Evolutionary conservation across 2,797 vertebrate species (phyloP).

Genomic region (Amniataba percoides): DNA sequence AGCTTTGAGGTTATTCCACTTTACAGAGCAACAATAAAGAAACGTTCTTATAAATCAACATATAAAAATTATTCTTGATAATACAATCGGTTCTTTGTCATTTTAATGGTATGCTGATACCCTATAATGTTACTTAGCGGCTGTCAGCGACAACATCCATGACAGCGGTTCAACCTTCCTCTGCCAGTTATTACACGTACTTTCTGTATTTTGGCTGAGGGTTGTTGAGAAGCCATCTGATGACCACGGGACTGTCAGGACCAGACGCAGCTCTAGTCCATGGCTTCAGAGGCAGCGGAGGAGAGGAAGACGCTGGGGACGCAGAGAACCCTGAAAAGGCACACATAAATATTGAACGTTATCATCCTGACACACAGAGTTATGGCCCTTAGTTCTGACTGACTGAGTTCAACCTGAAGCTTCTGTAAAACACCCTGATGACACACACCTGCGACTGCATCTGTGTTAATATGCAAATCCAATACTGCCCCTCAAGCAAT

Average conservation of each 20-base stretch:
- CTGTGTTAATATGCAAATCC: slow-evolving; percentile 15
- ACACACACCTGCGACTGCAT: slow-evolving; percentile 19
- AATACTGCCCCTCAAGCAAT: neutral
- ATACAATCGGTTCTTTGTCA: neutral
- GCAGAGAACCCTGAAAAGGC: slow-evolving; percentile 68
- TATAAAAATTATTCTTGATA: no score
- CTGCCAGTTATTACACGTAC: slow-evolving; percentile 66
- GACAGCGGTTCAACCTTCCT: neutral
- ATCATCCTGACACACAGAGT: slow-evolving; percentile 11
- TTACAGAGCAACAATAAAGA: no score
- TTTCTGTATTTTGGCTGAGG: slow-evolving; percentile 79
- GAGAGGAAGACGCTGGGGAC: slow-evolving; percentile 66
- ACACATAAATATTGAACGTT: slow-evolving; percentile 1
- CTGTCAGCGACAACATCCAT: neutral
- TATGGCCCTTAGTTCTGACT: neutral
- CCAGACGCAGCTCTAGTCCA: slow-evolving; percentile 76
- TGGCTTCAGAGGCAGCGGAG: slow-evolving; percentile 67
- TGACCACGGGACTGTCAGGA: slow-evolving; percentile 71
- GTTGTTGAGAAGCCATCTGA: slow-evolving; percentile 81
- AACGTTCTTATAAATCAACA: no score
- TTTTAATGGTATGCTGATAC: neutral
- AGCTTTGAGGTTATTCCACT: neutral
- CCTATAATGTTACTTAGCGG: slow-evolving; percentile 1
- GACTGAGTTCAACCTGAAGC: slow-evolving; percentile 8
- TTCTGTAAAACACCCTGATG: slow-evolving; percentile 7